Percentiles rank a stretch among this genome's conserved stretches.
phyloP scores from a whole-genome alignment of 2,888 invertebrate genomes.

The Scrobipalpa costella region DNA sequence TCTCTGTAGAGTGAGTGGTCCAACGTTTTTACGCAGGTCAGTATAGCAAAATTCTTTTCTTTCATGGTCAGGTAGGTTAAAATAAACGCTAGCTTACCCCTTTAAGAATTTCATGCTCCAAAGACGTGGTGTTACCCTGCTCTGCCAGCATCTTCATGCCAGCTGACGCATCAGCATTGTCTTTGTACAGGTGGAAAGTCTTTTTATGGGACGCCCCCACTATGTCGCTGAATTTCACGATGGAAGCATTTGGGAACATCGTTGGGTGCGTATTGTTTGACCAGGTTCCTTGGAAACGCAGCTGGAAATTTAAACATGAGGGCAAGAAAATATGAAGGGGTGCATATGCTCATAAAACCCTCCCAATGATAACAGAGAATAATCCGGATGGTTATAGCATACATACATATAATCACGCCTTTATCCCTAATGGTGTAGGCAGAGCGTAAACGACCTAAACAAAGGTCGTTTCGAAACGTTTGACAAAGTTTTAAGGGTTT shows the following conservation, averaged over 20 bases:
- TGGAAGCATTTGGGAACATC: slow-evolving; percentile 54
- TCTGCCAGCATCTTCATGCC: slow-evolving; percentile 69
- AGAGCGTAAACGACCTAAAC: too few relatives aligned
- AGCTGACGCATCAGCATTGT: slow-evolving; percentile 56
- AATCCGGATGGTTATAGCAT: neutral
- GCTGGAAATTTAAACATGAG: slow-evolving; percentile 40
- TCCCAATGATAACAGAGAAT: neutral
- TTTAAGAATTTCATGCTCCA: slow-evolving; percentile 65
- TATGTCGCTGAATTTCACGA: slow-evolving; percentile 68
- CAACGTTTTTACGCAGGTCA: neutral
- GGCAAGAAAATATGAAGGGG: neutral
- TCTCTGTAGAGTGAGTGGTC: too few relatives aligned
- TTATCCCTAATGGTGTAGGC: too few relatives aligned
- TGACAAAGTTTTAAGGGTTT: too few relatives aligned
- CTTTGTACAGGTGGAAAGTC: slow-evolving; percentile 54
- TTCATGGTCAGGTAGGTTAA: neutral
- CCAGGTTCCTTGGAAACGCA: slow-evolving; percentile 70
- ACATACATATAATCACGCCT: too few relatives aligned
- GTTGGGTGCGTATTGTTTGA: slow-evolving; percentile 64
- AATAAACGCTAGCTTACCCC: slow-evolving; percentile 44
- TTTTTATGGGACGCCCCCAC: slow-evolving; percentile 71
- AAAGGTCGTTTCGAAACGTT: too few relatives aligned
- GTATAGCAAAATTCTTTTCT: too few relatives aligned
- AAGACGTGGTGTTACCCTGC: slow-evolving; percentile 69
- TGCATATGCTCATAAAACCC: too few relatives aligned